Evolutionary conservation across 2,113 vertebrate genomes (phyloP).

Genomic region (Corydoras maculifer): DNA sequence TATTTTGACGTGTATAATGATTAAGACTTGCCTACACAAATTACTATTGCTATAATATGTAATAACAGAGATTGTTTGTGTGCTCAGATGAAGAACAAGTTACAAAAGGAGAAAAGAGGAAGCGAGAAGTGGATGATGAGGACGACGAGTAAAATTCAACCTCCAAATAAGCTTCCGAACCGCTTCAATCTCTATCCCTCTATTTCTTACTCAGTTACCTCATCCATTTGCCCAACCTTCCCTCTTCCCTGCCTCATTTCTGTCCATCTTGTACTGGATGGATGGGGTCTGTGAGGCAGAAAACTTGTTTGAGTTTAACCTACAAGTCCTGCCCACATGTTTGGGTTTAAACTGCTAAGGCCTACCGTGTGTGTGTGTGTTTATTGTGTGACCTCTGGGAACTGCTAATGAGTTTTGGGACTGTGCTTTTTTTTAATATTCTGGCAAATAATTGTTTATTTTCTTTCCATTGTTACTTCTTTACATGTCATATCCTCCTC

Average conservation of each 20-base stretch:
- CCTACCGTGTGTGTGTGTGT: slow-evolving; percentile 43
- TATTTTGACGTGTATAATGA: no score
- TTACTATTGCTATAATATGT: no score
- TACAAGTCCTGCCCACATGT: no score
- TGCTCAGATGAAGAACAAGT: slow-evolving; percentile 36
- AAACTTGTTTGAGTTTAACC: slow-evolving; percentile 39
- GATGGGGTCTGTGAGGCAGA: slow-evolving; percentile 73
- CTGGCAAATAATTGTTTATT: slow-evolving; percentile 64
- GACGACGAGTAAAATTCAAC: slow-evolving; percentile 61
- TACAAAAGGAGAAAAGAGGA: slow-evolving; percentile 81
- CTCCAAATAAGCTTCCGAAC: slow-evolving; percentile 56
- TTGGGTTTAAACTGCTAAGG: not conserved
- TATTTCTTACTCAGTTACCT: slow-evolving; percentile 44
- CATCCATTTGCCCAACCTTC: slow-evolving; percentile 42
- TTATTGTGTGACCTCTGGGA: slow-evolving; percentile 70
- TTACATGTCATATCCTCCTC: slow-evolving; percentile 34
- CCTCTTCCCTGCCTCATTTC: slow-evolving; percentile 49
- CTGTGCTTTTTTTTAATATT: slow-evolving; percentile 82
- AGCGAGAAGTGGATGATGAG: slow-evolving; percentile 79
- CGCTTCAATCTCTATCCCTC: slow-evolving; percentile 38
- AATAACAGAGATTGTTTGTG: not conserved
- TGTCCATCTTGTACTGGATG: slow-evolving; percentile 74
- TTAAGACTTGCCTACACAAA: no score
- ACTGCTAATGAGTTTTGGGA: slow-evolving; percentile 75
- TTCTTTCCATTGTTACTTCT: slow-evolving; percentile 56